Conservation (phyloP, 1,140 invertebrate species). For the Nilaparvata lugens region DNA sequence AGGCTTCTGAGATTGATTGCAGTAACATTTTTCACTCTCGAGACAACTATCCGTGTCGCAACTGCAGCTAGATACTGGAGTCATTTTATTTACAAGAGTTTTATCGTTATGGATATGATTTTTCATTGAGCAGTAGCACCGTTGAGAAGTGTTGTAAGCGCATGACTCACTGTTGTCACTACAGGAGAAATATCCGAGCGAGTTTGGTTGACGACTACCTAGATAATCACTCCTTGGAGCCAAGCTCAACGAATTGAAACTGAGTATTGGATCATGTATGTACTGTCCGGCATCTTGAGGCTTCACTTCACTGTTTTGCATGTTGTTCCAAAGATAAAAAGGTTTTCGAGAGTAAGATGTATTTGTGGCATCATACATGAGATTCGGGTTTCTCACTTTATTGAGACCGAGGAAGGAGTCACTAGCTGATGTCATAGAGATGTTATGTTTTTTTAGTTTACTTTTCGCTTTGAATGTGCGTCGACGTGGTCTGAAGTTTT, state of each 20-base stretch:
- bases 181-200: slow-evolving; percentile 64
- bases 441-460: not conserved
- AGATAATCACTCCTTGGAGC: too few relatives aligned
- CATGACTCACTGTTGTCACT: slow-evolving; percentile 72
- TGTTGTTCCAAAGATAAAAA: not conserved
- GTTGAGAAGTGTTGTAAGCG: slow-evolving; percentile 59
- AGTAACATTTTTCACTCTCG: slow-evolving; percentile 84
- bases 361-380: too few relatives aligned
- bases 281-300: not conserved
- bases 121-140: slow-evolving; percentile 60
- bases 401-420: not conserved
- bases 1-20: slow-evolving; percentile 34
- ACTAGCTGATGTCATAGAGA: not conserved
- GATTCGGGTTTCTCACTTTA: not conserved
- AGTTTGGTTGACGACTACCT: not conserved
- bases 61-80: slow-evolving; percentile 38
- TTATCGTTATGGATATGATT: slow-evolving; percentile 10
- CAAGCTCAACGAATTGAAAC: too few relatives aligned
- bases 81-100: not conserved
- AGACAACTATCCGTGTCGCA: slow-evolving; percentile 80
- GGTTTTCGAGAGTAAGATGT: not conserved
- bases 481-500: not conserved
- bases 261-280: not conserved
- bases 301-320: not conserved
- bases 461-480: not conserved